Conservation (phyloP, 2,113 vertebrate species). For the Coptodon bakossiorum region DNA sequence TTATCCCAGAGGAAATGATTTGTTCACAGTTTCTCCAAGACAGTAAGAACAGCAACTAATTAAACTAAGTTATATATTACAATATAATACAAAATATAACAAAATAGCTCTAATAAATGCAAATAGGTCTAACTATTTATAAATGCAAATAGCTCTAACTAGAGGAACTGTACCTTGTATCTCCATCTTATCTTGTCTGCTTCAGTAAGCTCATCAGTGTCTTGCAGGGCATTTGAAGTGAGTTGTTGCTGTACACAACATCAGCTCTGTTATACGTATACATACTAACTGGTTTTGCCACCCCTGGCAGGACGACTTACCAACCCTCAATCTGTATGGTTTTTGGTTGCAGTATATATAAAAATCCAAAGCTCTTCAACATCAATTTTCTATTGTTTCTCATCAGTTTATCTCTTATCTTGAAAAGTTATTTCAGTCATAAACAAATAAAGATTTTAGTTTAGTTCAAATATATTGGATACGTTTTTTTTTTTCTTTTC, state of each 20-base stretch:
- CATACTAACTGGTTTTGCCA: background rate
- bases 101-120: background rate
- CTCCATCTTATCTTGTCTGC: background rate
- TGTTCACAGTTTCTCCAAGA: background rate
- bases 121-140: background rate
- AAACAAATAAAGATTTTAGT: background rate
- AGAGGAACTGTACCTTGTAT: background rate
- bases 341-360: background rate
- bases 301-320: background rate
- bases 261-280: background rate
- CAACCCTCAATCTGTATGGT: background rate
- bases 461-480: background rate
- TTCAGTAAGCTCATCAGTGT: background rate
- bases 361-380: background rate
- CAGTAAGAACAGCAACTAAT: background rate
- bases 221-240: background rate
- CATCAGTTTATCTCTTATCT: background rate
- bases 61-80: background rate
- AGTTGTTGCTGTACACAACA: background rate
- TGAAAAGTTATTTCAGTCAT: background rate
- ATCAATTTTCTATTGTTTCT: background rate
- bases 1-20: background rate
- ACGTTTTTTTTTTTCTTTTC: accelerated
- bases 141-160: background rate
- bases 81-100: background rate